Percentiles rank a stretch among this genome's conserved stretches.
phyloP scores from a whole-genome alignment of 2,797 vertebrate genomes.

The Antennarius maculatus region DNA sequence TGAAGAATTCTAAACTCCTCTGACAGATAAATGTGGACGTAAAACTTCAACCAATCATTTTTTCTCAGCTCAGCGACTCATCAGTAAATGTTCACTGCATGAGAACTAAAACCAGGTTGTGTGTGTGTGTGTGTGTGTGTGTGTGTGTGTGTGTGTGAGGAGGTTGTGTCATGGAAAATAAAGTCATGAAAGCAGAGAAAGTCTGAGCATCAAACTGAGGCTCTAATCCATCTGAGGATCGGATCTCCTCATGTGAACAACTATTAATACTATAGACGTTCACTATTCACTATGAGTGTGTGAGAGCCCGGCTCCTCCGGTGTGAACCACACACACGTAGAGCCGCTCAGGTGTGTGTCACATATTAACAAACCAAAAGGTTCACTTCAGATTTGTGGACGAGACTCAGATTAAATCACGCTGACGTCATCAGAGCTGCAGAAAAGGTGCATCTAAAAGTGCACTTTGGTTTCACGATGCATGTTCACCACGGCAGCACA shows the following conservation, averaged over 20 bases:
- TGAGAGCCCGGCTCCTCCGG: background rate
- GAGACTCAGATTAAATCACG: slow-evolving; percentile 6
- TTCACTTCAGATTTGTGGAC: slow-evolving; percentile 21
- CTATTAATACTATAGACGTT: too few relatives aligned
- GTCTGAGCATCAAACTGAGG: too few relatives aligned
- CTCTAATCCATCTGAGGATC: too few relatives aligned
- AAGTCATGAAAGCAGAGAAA: too few relatives aligned
- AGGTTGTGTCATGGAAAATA: too few relatives aligned
- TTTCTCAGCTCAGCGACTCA: background rate
- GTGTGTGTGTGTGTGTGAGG: too few relatives aligned
- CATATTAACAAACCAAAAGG: slow-evolving; percentile 4
- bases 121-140: too few relatives aligned
- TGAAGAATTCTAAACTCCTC: background rate
- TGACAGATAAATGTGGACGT: background rate
- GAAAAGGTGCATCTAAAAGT: background rate
- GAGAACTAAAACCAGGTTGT: background rate
- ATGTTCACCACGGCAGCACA: background rate
- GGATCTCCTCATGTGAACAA: too few relatives aligned
- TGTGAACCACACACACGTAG: background rate
- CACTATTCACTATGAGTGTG: too few relatives aligned
- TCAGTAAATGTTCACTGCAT: background rate
- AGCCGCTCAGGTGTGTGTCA: background rate
- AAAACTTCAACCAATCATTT: background rate
- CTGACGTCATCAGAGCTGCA: background rate
- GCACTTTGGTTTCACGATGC: background rate